Conservation (phyloP, 2,113 vertebrate genomes). For the Monarcha castaneiventris region DNA sequence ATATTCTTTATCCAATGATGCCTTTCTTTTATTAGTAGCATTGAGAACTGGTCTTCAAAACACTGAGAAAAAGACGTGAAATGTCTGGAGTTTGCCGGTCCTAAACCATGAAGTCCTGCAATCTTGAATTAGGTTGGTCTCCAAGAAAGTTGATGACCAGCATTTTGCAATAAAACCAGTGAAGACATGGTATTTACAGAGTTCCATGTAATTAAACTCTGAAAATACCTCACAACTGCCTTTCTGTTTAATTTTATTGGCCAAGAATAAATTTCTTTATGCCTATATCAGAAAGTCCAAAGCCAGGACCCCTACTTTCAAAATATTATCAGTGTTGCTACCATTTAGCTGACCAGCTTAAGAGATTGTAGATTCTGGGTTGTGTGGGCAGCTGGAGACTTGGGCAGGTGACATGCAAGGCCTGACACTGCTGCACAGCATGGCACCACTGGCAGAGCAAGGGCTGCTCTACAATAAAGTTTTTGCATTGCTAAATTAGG, state of each 20-base stretch:
- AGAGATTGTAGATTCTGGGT: background rate
- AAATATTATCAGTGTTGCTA: background rate
- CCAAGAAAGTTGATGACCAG: background rate
- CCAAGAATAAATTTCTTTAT: background rate
- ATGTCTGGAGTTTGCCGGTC: background rate
- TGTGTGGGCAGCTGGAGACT: background rate
- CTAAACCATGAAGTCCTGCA: background rate
- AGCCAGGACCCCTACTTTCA: background rate
- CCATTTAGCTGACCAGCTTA: background rate
- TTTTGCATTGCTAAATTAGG: background rate
- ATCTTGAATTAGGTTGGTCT: background rate
- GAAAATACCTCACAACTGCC: background rate
- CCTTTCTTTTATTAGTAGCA: background rate
- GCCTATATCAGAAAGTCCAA: background rate
- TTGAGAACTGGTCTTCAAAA: background rate
- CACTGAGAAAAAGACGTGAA: background rate
- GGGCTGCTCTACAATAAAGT: background rate
- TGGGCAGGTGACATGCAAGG: background rate
- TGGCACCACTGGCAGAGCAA: background rate
- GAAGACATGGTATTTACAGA: background rate
- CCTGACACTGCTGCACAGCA: background rate
- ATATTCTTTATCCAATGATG: background rate
- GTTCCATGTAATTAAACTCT: background rate
- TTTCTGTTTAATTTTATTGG: background rate
- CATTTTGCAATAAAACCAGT: background rate